phyloP scores from a whole-genome alignment of 2,888 invertebrate species.

The Polymixis flavicincta region DNA sequence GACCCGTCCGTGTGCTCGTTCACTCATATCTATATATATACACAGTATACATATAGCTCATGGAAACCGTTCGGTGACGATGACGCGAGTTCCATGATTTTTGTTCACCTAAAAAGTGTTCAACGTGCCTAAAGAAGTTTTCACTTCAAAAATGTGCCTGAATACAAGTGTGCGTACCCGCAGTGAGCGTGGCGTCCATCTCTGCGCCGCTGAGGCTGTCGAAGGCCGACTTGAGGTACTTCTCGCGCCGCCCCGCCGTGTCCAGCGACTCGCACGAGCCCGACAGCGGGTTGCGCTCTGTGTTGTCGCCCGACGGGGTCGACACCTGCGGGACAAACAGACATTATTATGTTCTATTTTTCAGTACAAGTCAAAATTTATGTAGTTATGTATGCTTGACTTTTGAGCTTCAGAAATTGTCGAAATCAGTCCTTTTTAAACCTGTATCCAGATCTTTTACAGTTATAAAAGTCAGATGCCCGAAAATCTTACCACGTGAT shows the following conservation, averaged over 20 bases:
- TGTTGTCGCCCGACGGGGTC: slow-evolving; percentile 95
- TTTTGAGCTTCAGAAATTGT: not conserved
- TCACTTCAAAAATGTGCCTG: too few relatives aligned
- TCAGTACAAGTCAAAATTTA: not conserved
- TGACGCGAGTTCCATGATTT: too few relatives aligned
- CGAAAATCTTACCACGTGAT: not conserved
- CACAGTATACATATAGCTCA: too few relatives aligned
- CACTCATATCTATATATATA: too few relatives aligned
- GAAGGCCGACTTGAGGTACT: slow-evolving; percentile 92
- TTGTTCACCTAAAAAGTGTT: too few relatives aligned
- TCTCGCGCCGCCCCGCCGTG: slow-evolving; percentile 90
- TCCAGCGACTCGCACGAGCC: slow-evolving; percentile 94
- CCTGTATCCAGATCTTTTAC: not conserved
- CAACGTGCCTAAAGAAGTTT: too few relatives aligned
- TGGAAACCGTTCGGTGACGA: too few relatives aligned
- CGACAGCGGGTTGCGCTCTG: slow-evolving; percentile 94
- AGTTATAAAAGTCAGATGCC: not conserved
- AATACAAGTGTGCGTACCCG: slow-evolving; percentile 66
- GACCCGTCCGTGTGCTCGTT: too few relatives aligned
- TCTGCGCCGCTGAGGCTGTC: slow-evolving; percentile 94
- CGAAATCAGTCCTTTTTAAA: not conserved
- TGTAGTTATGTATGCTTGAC: not conserved
- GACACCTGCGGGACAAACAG: slow-evolving; percentile 88
- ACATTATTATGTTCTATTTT: not conserved
- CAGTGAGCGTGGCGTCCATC: slow-evolving; percentile 77